Percentiles rank a stretch among this genome's conserved stretches.
phyloP scores from a whole-genome alignment of 2,888 invertebrate genomes.

The Hirudinaria manillensis region DNA sequence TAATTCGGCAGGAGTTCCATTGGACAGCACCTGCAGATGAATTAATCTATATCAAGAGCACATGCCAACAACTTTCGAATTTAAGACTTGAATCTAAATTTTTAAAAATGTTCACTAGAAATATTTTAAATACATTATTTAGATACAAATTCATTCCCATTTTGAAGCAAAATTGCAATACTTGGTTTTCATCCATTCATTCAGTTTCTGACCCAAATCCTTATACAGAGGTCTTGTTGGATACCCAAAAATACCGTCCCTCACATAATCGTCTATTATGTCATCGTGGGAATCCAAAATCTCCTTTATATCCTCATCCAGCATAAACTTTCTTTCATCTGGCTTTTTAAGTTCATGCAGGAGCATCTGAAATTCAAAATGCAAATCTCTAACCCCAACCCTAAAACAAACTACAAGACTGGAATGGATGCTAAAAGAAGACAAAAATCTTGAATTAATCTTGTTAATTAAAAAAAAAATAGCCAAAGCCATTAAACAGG shows the following conservation, averaged over 20 bases:
- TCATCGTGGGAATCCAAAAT: conserved; percentile 39
- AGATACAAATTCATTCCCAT: not conserved
- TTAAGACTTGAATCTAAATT: too few relatives aligned
- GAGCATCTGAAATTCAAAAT: not conserved
- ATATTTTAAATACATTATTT: too few relatives aligned
- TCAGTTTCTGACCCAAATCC: conserved; percentile 45
- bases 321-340: not conserved
- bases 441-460: too few relatives aligned
- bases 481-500: too few relatives aligned
- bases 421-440: too few relatives aligned
- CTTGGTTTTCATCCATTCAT: conserved; percentile 46
- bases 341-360: not conserved
- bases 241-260: conserved; percentile 46
- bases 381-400: too few relatives aligned
- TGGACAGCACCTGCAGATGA: conserved; percentile 43
- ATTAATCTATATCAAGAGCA: not conserved
- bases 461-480: too few relatives aligned
- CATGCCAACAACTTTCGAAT: not conserved
- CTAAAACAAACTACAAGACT: too few relatives aligned
- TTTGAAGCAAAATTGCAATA: conserved; percentile 28
- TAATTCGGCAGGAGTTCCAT: conserved; percentile 47
- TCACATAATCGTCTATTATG: conserved; percentile 35
- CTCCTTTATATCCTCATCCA: conserved; percentile 39
- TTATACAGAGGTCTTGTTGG: conserved; percentile 47
- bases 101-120: too few relatives aligned